These are phyloP conservation scores for Pseudomyrmex gracilis DNA, from an alignment of 1,140 invertebrate species.

Conservation along the genomic window DNA sequence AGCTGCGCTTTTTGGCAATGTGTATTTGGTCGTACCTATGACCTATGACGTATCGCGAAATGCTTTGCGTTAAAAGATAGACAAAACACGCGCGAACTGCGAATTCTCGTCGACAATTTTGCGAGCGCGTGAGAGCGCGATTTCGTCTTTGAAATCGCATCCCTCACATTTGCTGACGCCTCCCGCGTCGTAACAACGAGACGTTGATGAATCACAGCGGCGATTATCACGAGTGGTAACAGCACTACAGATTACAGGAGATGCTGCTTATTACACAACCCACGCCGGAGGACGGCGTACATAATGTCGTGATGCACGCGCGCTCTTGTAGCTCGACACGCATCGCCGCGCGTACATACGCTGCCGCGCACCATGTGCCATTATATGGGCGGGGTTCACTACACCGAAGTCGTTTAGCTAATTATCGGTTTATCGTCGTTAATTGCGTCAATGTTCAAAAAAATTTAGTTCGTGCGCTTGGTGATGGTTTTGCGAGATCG, in stretches of 20 bases:
- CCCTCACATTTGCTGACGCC: constrained; percentile 2
- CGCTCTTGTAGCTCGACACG: constrained; percentile 49
- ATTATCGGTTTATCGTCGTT: constrained; percentile 53
- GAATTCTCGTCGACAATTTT: background rate
- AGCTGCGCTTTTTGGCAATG: background rate
- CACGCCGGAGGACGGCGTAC: constrained; percentile 38
- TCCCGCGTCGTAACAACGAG: constrained; percentile 38
- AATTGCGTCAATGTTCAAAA: constrained; percentile 12
- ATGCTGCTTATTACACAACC: constrained; percentile 58
- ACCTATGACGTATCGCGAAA: too few relatives aligned
- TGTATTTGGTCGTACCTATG: background rate
- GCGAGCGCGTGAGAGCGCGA: background rate
- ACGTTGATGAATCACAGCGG: constrained; percentile 51
- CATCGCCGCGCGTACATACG: constrained; percentile 49
- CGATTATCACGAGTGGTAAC: constrained; percentile 48
- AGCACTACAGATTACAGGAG: constrained; percentile 46
- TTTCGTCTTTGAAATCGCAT: constrained; percentile 26
- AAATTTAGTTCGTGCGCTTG: too few relatives aligned
- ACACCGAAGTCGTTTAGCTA: constrained; percentile 46
- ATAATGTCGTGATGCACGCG: constrained; percentile 49
- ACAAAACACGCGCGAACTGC: background rate
- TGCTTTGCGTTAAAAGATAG: background rate
- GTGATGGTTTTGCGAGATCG: too few relatives aligned
- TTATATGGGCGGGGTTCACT: constrained; percentile 39
- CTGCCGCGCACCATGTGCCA: constrained; percentile 37